Conservation (phyloP, 1,140 invertebrate genomes). For the Metaphire vulgaris region DNA sequence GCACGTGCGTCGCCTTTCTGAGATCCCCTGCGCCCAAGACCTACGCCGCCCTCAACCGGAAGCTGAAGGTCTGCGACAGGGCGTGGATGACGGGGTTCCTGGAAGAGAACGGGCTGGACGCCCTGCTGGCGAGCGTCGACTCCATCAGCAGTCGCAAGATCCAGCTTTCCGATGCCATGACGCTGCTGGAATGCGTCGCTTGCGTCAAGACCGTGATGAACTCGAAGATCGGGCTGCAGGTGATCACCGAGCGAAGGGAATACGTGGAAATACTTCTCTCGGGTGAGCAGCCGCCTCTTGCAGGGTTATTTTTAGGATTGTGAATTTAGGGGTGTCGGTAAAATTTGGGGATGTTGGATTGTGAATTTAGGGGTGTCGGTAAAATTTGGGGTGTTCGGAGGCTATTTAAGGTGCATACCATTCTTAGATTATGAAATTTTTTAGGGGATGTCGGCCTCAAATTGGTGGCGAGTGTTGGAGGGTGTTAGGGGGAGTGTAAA, state of each 20-base stretch:
- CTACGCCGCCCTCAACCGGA: constrained; percentile 50
- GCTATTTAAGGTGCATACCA: no score
- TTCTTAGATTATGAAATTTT: no score
- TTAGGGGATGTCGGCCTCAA: no score
- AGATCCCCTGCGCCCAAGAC: constrained; percentile 49
- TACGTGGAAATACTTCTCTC: constrained; percentile 51
- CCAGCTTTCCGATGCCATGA: constrained; percentile 49
- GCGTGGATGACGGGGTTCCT: constrained; percentile 56
- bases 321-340: no score
- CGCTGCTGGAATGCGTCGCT: constrained; percentile 53
- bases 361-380: no score
- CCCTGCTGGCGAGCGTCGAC: constrained; percentile 53
- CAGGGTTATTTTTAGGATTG: no score
- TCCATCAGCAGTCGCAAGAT: constrained; percentile 42
- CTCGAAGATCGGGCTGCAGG: constrained; percentile 53
- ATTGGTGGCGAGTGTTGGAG: no score
- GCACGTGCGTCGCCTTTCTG: constrained; percentile 51
- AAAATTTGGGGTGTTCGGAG: no score
- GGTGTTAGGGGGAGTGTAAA: no score
- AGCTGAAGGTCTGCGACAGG: constrained; percentile 41
- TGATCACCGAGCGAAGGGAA: constrained; percentile 50
- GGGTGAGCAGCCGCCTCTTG: constrained; percentile 45
- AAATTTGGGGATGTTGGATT: no score
- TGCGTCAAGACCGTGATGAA: constrained; percentile 56
- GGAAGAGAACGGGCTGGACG: constrained; percentile 45